Evolutionary conservation across 2,113 vertebrate genomes (phyloP).

Genomic region (Peromyscus californicus): DNA sequence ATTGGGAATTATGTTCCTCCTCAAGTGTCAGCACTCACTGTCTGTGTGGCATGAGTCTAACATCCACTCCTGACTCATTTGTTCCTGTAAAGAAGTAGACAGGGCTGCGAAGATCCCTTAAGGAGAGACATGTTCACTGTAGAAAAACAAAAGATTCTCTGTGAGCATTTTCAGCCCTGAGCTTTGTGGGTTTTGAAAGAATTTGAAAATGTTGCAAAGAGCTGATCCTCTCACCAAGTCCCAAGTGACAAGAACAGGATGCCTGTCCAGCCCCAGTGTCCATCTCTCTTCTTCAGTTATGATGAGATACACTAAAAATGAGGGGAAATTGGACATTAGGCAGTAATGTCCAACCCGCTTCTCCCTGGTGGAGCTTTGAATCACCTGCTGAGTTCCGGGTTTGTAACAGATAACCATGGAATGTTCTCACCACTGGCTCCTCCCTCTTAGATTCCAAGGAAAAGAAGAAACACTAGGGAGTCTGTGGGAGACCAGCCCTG

Average conservation of each 20-base stretch:
- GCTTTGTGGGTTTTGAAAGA: conserved; percentile 64
- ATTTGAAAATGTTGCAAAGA: conserved; percentile 11
- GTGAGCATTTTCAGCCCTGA: neutral
- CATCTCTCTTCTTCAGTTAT: conserved; percentile 43
- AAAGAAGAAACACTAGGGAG: neutral
- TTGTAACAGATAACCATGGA: neutral
- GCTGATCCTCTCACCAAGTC: conserved; percentile 52
- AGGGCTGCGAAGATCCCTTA: conserved; percentile 42
- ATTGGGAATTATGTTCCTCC: conserved; percentile 33
- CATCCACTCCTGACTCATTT: conserved; percentile 54
- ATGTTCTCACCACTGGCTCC: neutral
- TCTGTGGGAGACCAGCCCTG: too few relatives aligned
- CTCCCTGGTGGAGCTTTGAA: neutral
- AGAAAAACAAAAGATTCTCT: conserved; percentile 63
- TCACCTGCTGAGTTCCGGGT: neutral
- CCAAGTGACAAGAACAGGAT: neutral
- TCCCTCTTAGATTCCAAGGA: neutral
- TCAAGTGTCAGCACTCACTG: neutral
- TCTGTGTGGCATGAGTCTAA: conserved; percentile 32
- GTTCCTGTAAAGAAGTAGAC: conserved; percentile 29
- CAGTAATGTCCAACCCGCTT: neutral
- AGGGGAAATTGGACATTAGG: neutral
- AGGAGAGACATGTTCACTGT: conserved; percentile 61
- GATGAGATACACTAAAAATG: conserved; percentile 44
- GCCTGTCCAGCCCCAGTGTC: neutral